A percentile compares a stretch with the other conserved stretches of the same genome.
Evolutionary conservation across 2,113 vertebrate genomes (phyloP).

Genomic region (Thoracochromis brauschi): DNA sequence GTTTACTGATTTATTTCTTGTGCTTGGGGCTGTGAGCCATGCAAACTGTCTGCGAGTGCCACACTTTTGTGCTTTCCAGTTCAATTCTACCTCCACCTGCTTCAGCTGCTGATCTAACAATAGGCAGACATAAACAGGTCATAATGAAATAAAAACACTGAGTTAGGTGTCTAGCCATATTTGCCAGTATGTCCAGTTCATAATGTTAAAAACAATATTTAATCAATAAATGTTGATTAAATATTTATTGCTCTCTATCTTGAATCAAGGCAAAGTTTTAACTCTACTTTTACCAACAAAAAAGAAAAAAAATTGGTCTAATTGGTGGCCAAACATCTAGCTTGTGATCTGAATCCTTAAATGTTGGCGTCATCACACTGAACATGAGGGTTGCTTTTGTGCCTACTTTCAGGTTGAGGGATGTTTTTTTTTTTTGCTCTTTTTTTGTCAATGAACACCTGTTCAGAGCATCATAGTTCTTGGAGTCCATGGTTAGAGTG

Average conservation of each 20-base stretch:
- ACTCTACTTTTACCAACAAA: neutral
- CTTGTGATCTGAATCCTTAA: neutral
- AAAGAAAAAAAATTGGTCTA: neutral
- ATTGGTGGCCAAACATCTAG: neutral
- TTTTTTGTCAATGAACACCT: neutral
- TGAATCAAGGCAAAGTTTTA: neutral
- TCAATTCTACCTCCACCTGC: neutral
- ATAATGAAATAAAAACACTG: neutral
- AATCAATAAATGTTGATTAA: neutral
- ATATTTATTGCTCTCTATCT: neutral
- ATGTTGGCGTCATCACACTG: neutral
- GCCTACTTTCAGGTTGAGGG: neutral
- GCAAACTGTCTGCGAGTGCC: neutral
- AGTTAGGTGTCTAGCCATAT: neutral
- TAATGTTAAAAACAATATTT: neutral
- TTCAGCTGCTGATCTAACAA: neutral
- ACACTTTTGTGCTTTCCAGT: neutral
- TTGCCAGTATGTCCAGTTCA: neutral
- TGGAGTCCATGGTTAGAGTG: neutral
- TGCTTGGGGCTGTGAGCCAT: neutral
- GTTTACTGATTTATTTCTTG: neutral
- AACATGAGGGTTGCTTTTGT: neutral
- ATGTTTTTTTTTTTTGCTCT: neutral
- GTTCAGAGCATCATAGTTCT: neutral
- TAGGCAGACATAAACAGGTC: neutral